Evolutionary conservation across 92 coral and sea anemone genomes (phyloP), one percentile per base, ranked within the genome.

Genomic region (Virgularia gustaviana): DNA sequence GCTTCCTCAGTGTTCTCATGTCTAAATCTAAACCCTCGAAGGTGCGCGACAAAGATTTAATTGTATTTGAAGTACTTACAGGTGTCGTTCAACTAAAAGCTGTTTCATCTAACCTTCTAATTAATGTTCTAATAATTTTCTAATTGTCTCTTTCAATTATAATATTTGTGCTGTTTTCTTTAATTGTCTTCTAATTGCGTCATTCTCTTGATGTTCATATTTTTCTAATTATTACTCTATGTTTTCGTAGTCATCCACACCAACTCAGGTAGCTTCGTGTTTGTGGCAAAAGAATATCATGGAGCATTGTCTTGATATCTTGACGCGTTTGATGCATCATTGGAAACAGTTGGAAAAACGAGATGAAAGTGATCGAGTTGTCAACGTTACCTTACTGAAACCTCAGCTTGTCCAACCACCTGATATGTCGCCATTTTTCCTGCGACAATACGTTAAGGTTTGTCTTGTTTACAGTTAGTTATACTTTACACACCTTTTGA

Each of bases 371-470:
- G 38, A 56, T 1, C 70, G 34, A 37, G 9, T 79, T 35, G 72
- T 84, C 3, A 78, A 90, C 27, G 98, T 88, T 18, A 74, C 90
- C 2, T 49, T 92, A 41, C 79, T 92, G 4, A 92, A 92, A 65
- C 87, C 98, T 19, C 98, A 92, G 27, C 88, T 92, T 0, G 56
- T 78, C 27, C 84, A 85, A 58, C 83, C 96, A 27, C 92, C 98
- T 35, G 98, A 92, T 73, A 92, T 92, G 98, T 92, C 96, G 10
- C 98, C 98, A 42, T 92, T 92, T 85, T 92, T 92, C 62, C 85
- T 92, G 52, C 76, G 90, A 70, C 98, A 89, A 74, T 92, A 92
- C 75, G 98, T 92, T 65, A 92, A 92, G 92, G 98, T 92, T 58
- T 41, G 75, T 24, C 45, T 16, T 27, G 28, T 36, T 41, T 20